These are phyloP conservation scores for Solenopsis fugax DNA, from an alignment of 1,140 invertebrate species.

Conservation along the genomic window DNA sequence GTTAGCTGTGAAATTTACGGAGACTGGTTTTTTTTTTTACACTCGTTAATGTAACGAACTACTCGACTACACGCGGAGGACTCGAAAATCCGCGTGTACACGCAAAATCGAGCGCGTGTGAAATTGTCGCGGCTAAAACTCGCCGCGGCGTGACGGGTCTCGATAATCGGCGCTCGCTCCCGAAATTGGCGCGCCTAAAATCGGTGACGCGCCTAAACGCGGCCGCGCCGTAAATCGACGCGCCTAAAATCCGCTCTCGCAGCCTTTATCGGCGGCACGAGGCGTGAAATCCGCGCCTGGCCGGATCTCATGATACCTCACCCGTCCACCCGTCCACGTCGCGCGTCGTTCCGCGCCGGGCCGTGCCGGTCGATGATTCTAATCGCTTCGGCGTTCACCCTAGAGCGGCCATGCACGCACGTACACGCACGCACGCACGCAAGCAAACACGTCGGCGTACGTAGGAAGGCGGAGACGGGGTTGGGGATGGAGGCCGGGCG, in stretches of 20 bases:
- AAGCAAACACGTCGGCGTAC: too few species aligned
- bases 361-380: constrained; percentile 50
- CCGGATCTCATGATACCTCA: constrained; percentile 55
- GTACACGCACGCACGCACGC: not conserved
- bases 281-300: constrained; percentile 40
- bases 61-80: not conserved
- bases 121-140: constrained; percentile 22
- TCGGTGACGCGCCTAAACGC: not conserved
- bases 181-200: constrained; percentile 14
- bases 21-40: constrained; percentile 13
- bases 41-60: constrained; percentile 57
- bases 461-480: not conserved
- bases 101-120: not conserved
- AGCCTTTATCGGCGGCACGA: constrained; percentile 56
- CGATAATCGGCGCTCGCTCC: not conserved
- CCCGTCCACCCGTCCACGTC: not conserved
- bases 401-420: constrained; percentile 27
- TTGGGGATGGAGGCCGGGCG: constrained; percentile 55
- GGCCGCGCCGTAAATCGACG: constrained; percentile 40
- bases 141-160: not conserved
- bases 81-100: not conserved
- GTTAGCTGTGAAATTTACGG: constrained; percentile 41
- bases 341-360: not conserved
- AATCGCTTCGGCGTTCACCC: constrained; percentile 56
- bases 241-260: constrained; percentile 56